These are phyloP conservation scores for Calonectris borealis DNA, from an alignment of 2,113 vertebrate species.

Conservation along the genomic window DNA sequence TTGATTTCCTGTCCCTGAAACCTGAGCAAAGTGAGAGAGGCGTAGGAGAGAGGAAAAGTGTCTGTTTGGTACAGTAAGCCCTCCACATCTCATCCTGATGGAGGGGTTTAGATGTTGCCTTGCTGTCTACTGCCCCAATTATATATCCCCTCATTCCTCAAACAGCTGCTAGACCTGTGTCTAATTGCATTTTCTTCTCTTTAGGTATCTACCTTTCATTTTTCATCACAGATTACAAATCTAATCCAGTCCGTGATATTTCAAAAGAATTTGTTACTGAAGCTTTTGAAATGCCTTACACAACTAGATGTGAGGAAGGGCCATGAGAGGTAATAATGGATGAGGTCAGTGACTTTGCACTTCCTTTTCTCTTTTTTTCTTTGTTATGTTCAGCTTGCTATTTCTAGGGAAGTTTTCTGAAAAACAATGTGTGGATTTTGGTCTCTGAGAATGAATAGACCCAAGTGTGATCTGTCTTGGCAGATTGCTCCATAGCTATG, in stretches of 20 bases:
- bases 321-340: background rate
- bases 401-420: background rate
- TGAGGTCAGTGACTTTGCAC: background rate
- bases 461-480: background rate
- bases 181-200: background rate
- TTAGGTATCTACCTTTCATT: background rate
- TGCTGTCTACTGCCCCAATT: background rate
- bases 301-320: background rate
- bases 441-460: background rate
- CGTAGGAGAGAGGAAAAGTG: background rate
- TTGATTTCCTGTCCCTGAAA: background rate
- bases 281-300: background rate
- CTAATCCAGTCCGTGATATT: background rate
- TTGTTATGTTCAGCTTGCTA: background rate
- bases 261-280: background rate
- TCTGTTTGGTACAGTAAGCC: background rate
- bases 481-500: background rate
- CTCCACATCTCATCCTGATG: background rate
- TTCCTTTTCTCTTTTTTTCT: background rate
- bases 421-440: background rate
- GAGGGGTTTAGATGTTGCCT: background rate
- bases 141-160: background rate
- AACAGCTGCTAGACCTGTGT: background rate
- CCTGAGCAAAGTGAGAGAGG: background rate
- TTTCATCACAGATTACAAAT: background rate